These are phyloP conservation scores for Sanderia malayensis DNA, from an alignment of 30 jellyfish, hydroid and myxozoan genomes.

Conservation along the genomic window DNA sequence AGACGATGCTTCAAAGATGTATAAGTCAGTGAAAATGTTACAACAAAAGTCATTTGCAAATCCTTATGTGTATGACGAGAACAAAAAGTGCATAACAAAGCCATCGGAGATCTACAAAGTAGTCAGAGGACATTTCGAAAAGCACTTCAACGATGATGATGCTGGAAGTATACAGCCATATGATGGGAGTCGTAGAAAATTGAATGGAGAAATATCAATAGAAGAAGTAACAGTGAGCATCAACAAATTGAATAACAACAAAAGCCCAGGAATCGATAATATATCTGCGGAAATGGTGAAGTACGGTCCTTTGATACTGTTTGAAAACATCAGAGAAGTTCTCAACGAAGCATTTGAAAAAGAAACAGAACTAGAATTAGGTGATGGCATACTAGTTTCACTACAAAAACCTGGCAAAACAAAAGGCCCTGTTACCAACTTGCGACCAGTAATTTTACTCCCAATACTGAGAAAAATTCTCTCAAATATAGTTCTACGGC, in stretches of 20 bases:
- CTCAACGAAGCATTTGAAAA: neutral
- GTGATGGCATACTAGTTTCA: slow-evolving; percentile 10
- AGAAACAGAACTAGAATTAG: slow-evolving; percentile 3
- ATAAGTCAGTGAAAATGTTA: too few relatives aligned
- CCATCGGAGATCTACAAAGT: slow-evolving; percentile 12
- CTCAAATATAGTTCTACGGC: slow-evolving; percentile 27
- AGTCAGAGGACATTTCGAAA: slow-evolving; percentile 10
- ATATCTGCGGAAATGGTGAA: neutral
- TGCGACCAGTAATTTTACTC: slow-evolving; percentile 30
- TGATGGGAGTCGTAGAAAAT: neutral
- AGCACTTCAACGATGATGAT: slow-evolving; percentile 23
- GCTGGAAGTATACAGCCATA: neutral
- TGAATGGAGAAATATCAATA: neutral
- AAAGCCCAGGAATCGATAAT: neutral
- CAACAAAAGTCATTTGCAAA: neutral
- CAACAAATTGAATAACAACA: slow-evolving; percentile 12
- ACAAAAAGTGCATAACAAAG: neutral
- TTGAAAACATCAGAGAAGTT: neutral
- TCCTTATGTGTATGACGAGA: neutral
- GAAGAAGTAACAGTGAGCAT: neutral
- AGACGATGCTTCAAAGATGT: neutral
- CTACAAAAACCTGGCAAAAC: slow-evolving; percentile 26
- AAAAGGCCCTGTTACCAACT: slow-evolving; percentile 43
- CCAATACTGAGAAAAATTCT: slow-evolving; percentile 43
- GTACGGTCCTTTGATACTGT: neutral